These are phyloP conservation scores for Chalcis sispes DNA, from an alignment of 2,888 invertebrate genomes.

Conservation along the genomic window DNA sequence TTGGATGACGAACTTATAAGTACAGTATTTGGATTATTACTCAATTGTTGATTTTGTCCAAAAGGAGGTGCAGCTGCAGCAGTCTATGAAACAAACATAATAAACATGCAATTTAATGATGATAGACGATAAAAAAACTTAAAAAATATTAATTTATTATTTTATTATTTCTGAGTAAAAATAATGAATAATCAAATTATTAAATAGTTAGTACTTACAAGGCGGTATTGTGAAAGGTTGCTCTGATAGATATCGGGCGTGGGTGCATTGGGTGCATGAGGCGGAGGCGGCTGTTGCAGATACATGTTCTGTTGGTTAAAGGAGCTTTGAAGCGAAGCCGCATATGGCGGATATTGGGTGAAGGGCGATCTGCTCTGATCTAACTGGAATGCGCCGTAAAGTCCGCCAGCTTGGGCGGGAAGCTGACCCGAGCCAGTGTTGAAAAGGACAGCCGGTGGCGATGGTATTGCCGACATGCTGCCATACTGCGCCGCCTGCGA, in stretches of 20 bases:
- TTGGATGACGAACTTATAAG: slow-evolving; percentile 92
- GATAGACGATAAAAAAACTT: neutral
- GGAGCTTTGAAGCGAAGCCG: slow-evolving; percentile 78
- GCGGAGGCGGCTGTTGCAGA: slow-evolving; percentile 78
- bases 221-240: slow-evolving; percentile 80
- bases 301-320: slow-evolving; percentile 78
- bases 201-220: slow-evolving; percentile 70
- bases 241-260: slow-evolving; percentile 86
- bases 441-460: slow-evolving; percentile 88
- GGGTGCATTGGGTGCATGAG: slow-evolving; percentile 78
- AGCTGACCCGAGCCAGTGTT: slow-evolving; percentile 84
- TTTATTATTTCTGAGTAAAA: neutral
- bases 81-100: slow-evolving; percentile 65
- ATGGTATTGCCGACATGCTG: slow-evolving; percentile 89
- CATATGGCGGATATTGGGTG: slow-evolving; percentile 86
- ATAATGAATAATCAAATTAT: neutral
- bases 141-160: neutral
- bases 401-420: slow-evolving; percentile 82
- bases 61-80: slow-evolving; percentile 81
- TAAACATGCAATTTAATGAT: neutral
- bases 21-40: slow-evolving; percentile 90
- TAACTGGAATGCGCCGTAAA: slow-evolving; percentile 89
- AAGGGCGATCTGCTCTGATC: slow-evolving; percentile 88
- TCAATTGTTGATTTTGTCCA: slow-evolving; percentile 87
- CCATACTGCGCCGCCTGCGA: slow-evolving; percentile 82